phyloP scores from a whole-genome alignment of 2,888 invertebrate species.

The Escarpia spicata region DNA sequence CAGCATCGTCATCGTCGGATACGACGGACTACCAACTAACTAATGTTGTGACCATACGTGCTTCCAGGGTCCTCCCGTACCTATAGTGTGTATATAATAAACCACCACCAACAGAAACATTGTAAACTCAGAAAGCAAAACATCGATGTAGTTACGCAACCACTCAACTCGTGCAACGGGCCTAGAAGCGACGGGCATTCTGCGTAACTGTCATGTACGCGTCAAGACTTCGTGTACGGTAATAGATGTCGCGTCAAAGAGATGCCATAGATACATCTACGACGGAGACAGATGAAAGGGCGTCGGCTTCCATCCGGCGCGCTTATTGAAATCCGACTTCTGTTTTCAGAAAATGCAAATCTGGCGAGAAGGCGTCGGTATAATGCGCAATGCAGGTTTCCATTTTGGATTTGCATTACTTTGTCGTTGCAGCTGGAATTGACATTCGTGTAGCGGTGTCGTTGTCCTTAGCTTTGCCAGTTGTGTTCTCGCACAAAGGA shows the following conservation, averaged over 20 bases:
- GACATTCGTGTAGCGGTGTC: not conserved
- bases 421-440: not conserved
- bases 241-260: not conserved
- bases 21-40: too few relatives aligned
- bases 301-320: not conserved
- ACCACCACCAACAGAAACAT: too few relatives aligned
- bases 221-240: not conserved
- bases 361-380: not conserved
- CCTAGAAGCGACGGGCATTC: not conserved
- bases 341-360: conserved; percentile 9
- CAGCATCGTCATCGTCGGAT: too few relatives aligned
- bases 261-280: not conserved
- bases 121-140: too few relatives aligned
- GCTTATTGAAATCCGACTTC: not conserved
- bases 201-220: not conserved
- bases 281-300: not conserved
- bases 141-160: not conserved
- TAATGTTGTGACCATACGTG: too few relatives aligned
- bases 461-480: not conserved
- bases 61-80: too few relatives aligned
- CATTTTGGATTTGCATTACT: conserved; percentile 16
- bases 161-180: not conserved
- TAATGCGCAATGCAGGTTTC: not conserved
- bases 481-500: not conserved
- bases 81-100: too few relatives aligned